phyloP scores from a whole-genome alignment of 2,113 vertebrate species.

The Mionectes macconnelli region DNA sequence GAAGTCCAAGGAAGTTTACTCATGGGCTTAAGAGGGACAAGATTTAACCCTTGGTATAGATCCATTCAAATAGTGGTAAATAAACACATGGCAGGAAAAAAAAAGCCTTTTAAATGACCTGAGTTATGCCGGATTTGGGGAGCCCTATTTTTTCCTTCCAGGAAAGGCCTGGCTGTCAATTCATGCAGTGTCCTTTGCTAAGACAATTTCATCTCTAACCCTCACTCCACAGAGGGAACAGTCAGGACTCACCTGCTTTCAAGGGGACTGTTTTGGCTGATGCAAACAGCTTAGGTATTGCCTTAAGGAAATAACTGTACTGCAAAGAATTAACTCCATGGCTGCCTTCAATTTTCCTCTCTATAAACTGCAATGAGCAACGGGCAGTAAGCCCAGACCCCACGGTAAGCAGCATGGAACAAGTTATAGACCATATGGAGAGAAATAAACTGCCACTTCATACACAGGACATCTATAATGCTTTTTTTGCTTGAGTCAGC shows the following conservation, averaged over 20 bases:
- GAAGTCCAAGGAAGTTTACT: background rate
- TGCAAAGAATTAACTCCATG: conserved; percentile 42
- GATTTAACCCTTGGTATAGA: background rate
- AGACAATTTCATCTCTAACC: background rate
- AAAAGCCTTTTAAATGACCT: background rate
- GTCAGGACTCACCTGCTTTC: background rate
- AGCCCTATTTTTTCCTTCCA: background rate
- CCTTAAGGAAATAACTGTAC: background rate
- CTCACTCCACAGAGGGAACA: background rate
- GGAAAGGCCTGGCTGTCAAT: background rate
- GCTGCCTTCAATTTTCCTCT: conserved; percentile 29
- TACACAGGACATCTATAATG: conserved; percentile 19
- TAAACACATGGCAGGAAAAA: background rate
- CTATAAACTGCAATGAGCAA: conserved; percentile 41
- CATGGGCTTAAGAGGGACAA: background rate
- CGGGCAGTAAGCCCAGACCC: conserved; percentile 57
- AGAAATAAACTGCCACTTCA: conserved; percentile 61
- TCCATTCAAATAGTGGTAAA: background rate
- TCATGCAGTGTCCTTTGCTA: background rate
- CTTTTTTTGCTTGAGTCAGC: conserved; percentile 55
- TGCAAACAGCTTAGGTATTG: background rate
- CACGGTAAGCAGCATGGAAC: conserved; percentile 50
- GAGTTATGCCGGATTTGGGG: background rate
- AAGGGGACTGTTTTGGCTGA: background rate
- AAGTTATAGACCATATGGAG: conserved; percentile 64